Conservation (phyloP, 1,140 invertebrate genomes). For the Melipona quadrifasciata region DNA sequence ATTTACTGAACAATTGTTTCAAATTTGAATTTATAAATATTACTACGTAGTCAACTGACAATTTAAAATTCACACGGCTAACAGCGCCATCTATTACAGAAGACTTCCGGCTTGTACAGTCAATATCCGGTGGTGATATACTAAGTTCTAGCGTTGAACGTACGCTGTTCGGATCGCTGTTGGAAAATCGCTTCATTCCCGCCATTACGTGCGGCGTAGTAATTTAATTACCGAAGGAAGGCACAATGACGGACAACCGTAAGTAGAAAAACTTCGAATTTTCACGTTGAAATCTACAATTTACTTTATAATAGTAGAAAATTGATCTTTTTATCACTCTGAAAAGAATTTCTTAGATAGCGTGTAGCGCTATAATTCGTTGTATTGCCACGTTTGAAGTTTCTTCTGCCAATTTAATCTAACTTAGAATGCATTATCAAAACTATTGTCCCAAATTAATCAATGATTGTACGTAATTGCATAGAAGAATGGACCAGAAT, state of each 20-base stretch:
- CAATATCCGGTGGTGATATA: constrained; percentile 37
- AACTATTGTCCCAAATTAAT: not conserved
- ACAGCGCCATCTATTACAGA: constrained; percentile 9
- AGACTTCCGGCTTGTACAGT: constrained; percentile 13
- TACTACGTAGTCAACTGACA: constrained; percentile 10
- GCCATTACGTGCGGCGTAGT: constrained; percentile 62
- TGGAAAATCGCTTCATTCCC: constrained; percentile 54
- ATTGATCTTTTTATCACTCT: constrained; percentile 22
- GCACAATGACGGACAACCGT: constrained; percentile 77
- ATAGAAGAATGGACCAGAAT: not conserved
- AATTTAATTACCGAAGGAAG: constrained; percentile 15
- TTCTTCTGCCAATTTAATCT: not conserved
- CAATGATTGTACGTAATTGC: not conserved
- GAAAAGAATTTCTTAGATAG: not conserved
- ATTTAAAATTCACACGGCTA: not conserved
- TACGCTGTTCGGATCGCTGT: constrained; percentile 3
- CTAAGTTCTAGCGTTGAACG: constrained; percentile 1
- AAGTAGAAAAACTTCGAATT: constrained; percentile 63
- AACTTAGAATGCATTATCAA: not conserved
- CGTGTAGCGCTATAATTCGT: not conserved
- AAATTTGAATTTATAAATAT: constrained; percentile 16
- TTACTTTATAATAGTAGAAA: not conserved
- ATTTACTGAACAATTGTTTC: not conserved
- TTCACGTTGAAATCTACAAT: not conserved
- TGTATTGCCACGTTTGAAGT: constrained; percentile 5